phyloP scores from a whole-genome alignment of 2,888 invertebrate genomes.

The Tinea pellionella region DNA sequence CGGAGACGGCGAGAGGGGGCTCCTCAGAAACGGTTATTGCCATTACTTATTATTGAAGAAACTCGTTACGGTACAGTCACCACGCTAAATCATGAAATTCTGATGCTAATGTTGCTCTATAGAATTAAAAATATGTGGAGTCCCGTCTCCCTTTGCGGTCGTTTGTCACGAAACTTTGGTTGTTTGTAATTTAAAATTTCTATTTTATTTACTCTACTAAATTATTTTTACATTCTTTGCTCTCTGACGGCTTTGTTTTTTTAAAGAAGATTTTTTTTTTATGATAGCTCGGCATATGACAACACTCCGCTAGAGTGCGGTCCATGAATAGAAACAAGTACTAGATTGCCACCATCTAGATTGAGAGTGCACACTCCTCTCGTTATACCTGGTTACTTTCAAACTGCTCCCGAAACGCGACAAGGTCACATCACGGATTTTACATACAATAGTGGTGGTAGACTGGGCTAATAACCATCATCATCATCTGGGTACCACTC shows the following conservation, averaged over 20 bases:
- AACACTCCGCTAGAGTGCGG: no score
- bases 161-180: conserved; percentile 5
- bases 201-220: conserved; percentile 4
- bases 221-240: neutral
- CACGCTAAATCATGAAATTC: neutral
- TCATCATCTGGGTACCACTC: no score
- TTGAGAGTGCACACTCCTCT: no score
- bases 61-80: conserved; percentile 1
- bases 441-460: no score
- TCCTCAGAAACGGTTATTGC: conserved; percentile 10
- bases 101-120: conserved; percentile 7
- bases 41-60: conserved; percentile 8
- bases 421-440: no score
- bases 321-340: no score
- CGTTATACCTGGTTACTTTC: no score
- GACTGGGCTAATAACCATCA: no score
- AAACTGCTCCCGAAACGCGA: no score
- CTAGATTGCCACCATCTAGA: no score
- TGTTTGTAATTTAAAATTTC: conserved; percentile 9
- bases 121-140: conserved; percentile 7
- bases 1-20: neutral
- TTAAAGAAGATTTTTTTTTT: no score
- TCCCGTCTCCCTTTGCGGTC: neutral
- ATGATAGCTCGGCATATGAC: no score
- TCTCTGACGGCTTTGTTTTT: neutral